Conservation (phyloP, 2,888 invertebrate genomes). For the Drosophila gaucha region DNA sequence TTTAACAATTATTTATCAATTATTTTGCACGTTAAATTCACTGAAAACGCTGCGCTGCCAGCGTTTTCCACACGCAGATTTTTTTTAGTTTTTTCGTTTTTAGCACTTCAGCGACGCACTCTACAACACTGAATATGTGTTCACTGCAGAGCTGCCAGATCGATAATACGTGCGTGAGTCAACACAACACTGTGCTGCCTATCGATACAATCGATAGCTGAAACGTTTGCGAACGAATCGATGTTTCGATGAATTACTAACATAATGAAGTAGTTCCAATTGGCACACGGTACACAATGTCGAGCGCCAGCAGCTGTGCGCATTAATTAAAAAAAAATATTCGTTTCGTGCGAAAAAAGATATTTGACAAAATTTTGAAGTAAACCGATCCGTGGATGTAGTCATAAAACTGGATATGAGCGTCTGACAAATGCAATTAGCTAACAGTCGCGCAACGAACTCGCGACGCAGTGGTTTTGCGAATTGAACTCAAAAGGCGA, state of each 20-base stretch:
- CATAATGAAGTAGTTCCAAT: conserved; percentile 36
- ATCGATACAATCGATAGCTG: not conserved
- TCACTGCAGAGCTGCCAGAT: conserved; percentile 26
- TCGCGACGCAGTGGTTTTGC: conserved; percentile 22
- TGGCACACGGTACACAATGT: conserved; percentile 64
- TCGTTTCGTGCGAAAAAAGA: conserved; percentile 69
- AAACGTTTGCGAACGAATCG: conserved; percentile 7
- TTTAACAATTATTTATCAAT: conserved; percentile 17
- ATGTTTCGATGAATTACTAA: conserved; percentile 18
- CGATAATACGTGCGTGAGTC: not conserved
- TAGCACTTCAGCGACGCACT: conserved; percentile 34
- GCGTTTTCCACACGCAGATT: conserved; percentile 61
- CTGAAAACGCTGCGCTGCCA: conserved; percentile 55
- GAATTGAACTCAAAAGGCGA: conserved; percentile 20
- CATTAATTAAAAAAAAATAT: conserved; percentile 66
- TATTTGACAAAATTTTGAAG: conserved; percentile 53
- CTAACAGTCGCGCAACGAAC: conserved; percentile 24
- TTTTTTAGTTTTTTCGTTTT: conserved; percentile 45
- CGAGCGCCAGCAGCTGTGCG: conserved; percentile 70
- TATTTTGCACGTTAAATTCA: conserved; percentile 29
- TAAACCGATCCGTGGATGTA: conserved; percentile 32
- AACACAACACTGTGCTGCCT: not conserved
- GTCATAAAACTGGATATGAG: conserved; percentile 52
- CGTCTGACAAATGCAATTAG: conserved; percentile 23
- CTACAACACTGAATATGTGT: conserved; percentile 25